phyloP scores from a whole-genome alignment of 1,140 invertebrate species.

The Ceratina australensis region DNA sequence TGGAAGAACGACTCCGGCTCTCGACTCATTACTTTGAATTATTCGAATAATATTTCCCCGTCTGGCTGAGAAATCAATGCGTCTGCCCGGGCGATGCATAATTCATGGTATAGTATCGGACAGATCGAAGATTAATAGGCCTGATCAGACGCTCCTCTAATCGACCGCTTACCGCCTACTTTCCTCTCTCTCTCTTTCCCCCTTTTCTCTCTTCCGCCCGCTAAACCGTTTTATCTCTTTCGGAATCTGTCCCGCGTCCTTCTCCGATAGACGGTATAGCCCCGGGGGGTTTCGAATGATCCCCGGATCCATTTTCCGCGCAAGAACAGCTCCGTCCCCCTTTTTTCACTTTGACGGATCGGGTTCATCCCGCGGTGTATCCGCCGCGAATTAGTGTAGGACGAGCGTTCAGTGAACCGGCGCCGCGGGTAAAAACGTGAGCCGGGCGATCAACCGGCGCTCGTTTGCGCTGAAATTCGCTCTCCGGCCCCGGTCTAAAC shows the following conservation, averaged over 20 bases:
- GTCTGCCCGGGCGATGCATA: slow-evolving; percentile 71
- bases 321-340: background rate
- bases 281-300: slow-evolving; percentile 42
- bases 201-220: background rate
- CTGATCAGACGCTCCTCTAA: slow-evolving; percentile 70
- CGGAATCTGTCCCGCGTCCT: slow-evolving; percentile 15
- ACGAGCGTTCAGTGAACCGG: too few relatives aligned
- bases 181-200: background rate
- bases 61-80: slow-evolving; percentile 74
- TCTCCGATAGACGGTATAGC: slow-evolving; percentile 47
- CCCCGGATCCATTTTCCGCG: background rate
- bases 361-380: too few relatives aligned
- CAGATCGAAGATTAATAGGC: slow-evolving; percentile 75
- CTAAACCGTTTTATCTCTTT: slow-evolving; percentile 40
- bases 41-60: slow-evolving; percentile 77
- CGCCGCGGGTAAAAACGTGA: too few relatives aligned
- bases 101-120: slow-evolving; percentile 73
- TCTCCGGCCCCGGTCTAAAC: too few relatives aligned
- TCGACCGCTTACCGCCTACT: slow-evolving; percentile 69
- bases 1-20: slow-evolving; percentile 22
- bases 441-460: too few relatives aligned
- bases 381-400: too few relatives aligned
- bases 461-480: too few relatives aligned
- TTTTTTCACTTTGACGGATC: slow-evolving; percentile 9
- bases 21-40: slow-evolving; percentile 77